Percentiles rank a stretch among this genome's conserved stretches.
phyloP scores from a whole-genome alignment of 2,113 vertebrate genomes.

The Thermophis baileyi region DNA sequence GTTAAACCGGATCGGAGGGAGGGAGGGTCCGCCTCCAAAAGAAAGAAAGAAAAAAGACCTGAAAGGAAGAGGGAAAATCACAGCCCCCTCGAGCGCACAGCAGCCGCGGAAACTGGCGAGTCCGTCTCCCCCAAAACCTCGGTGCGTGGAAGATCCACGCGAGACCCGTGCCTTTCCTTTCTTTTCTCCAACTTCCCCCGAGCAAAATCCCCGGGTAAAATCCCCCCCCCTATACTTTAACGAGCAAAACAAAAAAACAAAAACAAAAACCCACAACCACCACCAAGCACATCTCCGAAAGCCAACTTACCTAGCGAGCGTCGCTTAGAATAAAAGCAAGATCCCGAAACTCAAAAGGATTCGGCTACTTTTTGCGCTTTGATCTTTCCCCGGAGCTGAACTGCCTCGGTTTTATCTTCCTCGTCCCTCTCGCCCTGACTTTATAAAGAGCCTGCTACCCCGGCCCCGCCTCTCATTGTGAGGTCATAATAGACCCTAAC shows the following conservation, averaged over 20 bases:
- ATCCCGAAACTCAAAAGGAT: background rate
- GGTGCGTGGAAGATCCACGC: too few relatives aligned
- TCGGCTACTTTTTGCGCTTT: background rate
- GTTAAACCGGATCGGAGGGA: background rate
- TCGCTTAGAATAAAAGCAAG: background rate
- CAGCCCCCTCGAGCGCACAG: background rate
- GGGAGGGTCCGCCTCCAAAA: too few relatives aligned
- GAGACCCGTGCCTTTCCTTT: background rate
- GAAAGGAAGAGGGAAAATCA: background rate
- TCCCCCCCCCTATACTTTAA: too few relatives aligned
- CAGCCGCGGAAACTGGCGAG: too few relatives aligned
- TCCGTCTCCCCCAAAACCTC: background rate
- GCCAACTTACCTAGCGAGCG: background rate
- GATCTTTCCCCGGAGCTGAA: background rate
- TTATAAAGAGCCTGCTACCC: conserved; percentile 1
- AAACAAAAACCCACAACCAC: too few relatives aligned
- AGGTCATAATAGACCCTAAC: background rate
- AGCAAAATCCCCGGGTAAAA: too few relatives aligned
- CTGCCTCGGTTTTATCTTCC: accelerated
- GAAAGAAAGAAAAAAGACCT: accelerated
- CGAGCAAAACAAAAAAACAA: background rate
- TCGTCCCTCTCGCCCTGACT: background rate
- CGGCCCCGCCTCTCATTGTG: conserved; percentile 17
- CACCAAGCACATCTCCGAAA: too few relatives aligned
- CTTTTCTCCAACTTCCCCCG: background rate